Conservation (phyloP, 2,888 invertebrate species). For the Mayetiola destructor region DNA sequence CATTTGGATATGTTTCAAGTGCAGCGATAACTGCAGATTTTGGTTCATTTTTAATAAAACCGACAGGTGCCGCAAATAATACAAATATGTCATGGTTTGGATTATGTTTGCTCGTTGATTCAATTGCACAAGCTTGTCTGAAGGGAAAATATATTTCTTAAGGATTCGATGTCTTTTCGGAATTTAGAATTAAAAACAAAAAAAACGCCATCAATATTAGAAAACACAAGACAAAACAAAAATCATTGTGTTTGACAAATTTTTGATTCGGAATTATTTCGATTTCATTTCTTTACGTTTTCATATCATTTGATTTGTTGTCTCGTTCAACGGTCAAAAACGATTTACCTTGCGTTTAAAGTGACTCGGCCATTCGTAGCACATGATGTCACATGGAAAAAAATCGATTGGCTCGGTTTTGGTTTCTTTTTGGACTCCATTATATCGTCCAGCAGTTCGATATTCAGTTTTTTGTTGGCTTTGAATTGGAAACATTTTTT, state of each 20-base stretch:
- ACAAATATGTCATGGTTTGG: neutral
- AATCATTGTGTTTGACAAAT: neutral
- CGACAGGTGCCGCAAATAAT: neutral
- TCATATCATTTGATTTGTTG: neutral
- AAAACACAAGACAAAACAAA: neutral
- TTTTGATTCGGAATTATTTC: neutral
- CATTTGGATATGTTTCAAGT: conserved; percentile 37
- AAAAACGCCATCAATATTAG: too few species aligned
- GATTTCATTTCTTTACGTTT: neutral
- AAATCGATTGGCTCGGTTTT: neutral
- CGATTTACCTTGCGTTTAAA: neutral
- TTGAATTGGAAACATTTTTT: too few species aligned
- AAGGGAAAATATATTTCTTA: too few species aligned
- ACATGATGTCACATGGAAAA: neutral
- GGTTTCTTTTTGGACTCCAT: neutral
- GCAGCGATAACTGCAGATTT: conserved; percentile 18
- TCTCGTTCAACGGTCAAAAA: neutral
- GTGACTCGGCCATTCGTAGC: neutral
- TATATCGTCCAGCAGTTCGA: too few species aligned
- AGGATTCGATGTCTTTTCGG: too few species aligned
- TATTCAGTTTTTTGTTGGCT: too few species aligned
- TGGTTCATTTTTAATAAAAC: neutral
- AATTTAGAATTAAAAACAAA: too few species aligned
- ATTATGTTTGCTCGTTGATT: neutral
- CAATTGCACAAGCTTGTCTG: neutral